These are phyloP conservation scores for Narcine bancroftii DNA, from an alignment of 2,113 vertebrate species.

Conservation along the genomic window DNA sequence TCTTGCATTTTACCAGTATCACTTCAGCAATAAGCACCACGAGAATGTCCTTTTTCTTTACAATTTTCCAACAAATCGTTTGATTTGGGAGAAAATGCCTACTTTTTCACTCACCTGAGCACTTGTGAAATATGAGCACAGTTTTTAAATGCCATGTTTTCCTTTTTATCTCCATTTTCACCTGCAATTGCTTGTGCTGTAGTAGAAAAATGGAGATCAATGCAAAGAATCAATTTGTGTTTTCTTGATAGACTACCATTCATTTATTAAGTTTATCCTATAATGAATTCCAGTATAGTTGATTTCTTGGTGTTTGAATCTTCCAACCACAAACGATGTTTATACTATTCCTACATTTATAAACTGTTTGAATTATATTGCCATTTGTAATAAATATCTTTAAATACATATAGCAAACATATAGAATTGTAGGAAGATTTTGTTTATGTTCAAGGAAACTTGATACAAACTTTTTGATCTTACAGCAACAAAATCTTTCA, in stretches of 20 bases:
- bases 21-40: background rate
- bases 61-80: background rate
- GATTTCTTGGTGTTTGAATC: background rate
- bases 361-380: background rate
- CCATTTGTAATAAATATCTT: background rate
- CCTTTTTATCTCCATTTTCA: background rate
- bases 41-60: background rate
- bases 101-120: background rate
- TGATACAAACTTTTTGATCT: conserved; percentile 2
- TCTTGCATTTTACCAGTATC: background rate
- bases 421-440: background rate
- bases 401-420: background rate
- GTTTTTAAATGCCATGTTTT: background rate
- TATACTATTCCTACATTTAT: background rate
- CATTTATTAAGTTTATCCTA: background rate
- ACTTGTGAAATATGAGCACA: background rate
- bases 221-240: background rate
- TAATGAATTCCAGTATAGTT: background rate
- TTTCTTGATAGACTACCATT: background rate
- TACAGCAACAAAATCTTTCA: conserved; percentile 62
- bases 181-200: background rate
- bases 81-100: background rate
- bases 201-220: background rate
- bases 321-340: background rate
- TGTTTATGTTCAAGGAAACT: background rate